Evolutionary conservation across 2,888 invertebrate genomes (phyloP).

Genomic region (Meloe dianella): DNA sequence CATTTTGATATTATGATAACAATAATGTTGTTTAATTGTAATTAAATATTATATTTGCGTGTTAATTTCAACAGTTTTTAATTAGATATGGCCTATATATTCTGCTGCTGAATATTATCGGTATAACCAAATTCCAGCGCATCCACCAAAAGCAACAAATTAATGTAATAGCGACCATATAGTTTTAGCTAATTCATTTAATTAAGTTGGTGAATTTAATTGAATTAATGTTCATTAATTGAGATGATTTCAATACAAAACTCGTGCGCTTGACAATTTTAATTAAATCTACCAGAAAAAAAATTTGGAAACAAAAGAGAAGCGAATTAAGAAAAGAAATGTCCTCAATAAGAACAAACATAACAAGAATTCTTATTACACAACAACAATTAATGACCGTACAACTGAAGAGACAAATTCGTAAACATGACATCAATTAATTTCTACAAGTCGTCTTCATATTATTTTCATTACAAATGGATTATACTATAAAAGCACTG

Average conservation of each 20-base stretch:
- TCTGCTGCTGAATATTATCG: not conserved
- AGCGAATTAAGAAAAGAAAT: not conserved
- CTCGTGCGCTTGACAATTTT: not conserved
- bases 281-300: not conserved
- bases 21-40: not conserved
- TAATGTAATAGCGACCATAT: not conserved
- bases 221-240: not conserved
- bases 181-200: not conserved
- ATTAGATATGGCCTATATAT: not conserved
- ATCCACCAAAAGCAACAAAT: conserved; percentile 2
- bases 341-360: not conserved
- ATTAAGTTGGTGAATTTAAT: not conserved
- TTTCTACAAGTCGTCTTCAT: not conserved
- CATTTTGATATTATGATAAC: not conserved
- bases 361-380: not conserved
- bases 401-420: not conserved
- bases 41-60: not conserved
- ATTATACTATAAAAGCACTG: not conserved
- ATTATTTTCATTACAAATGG: not conserved
- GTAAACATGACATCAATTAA: not conserved
- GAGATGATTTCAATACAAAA: not conserved
- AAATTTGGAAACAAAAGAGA: not conserved
- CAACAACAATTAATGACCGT: not conserved
- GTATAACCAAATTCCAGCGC: not conserved
- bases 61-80: not conserved